Evolutionary conservation across 2,888 invertebrate genomes (phyloP).

Genomic region (Microctonus brassicae): DNA sequence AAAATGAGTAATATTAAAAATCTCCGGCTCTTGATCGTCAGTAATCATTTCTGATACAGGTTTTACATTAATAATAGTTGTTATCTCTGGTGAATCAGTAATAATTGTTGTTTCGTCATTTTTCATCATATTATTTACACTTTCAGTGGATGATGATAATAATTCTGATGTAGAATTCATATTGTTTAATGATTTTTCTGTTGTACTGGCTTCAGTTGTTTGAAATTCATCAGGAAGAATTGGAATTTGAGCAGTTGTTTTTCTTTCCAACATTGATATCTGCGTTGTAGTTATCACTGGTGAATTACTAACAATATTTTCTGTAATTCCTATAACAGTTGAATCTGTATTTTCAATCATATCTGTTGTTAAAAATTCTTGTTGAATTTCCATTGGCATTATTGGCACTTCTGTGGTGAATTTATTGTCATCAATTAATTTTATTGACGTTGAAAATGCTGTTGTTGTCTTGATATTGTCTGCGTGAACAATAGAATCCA

Average conservation of each 20-base stretch:
- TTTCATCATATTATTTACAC: slow-evolving; percentile 10
- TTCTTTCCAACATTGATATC: slow-evolving; percentile 51
- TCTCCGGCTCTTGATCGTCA: slow-evolving; percentile 55
- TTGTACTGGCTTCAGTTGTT: slow-evolving; percentile 60
- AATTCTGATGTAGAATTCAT: slow-evolving; percentile 45
- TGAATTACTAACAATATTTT: slow-evolving; percentile 28
- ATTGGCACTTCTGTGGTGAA: slow-evolving; percentile 64
- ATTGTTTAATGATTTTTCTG: slow-evolving; percentile 42
- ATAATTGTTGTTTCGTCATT: slow-evolving; percentile 20
- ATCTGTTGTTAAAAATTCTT: slow-evolving; percentile 61
- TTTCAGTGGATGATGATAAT: slow-evolving; percentile 42
- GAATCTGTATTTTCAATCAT: slow-evolving; percentile 45
- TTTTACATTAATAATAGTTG: slow-evolving; percentile 52
- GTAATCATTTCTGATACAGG: slow-evolving; percentile 62
- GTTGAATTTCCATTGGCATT: slow-evolving; percentile 63
- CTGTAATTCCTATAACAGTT: slow-evolving; percentile 38
- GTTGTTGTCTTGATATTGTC: slow-evolving; percentile 21
- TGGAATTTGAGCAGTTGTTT: slow-evolving; percentile 63
- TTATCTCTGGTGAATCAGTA: slow-evolving; percentile 22
- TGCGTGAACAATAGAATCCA: slow-evolving; percentile 25
- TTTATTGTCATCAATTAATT: slow-evolving; percentile 54
- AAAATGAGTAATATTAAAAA: slow-evolving; percentile 55
- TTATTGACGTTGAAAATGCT: slow-evolving; percentile 37
- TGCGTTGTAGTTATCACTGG: slow-evolving; percentile 47
- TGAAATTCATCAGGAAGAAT: slow-evolving; percentile 64